Evolutionary conservation across 2,888 invertebrate genomes (phyloP).

Genomic region (Hofmannophila pseudospretella): DNA sequence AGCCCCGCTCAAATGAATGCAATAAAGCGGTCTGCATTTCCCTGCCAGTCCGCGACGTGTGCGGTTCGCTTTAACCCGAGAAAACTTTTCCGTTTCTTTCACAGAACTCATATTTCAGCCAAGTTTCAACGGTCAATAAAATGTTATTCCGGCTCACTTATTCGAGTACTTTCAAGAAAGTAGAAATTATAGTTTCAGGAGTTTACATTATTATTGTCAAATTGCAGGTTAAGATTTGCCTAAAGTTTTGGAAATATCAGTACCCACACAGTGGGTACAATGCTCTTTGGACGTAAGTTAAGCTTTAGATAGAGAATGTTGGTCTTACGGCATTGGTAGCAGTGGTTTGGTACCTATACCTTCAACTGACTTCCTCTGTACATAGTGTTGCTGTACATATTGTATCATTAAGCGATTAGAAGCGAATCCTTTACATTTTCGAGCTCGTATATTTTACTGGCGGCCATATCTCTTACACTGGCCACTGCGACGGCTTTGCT

Average conservation of each 20-base stretch:
- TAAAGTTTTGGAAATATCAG: no score
- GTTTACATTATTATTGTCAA: no score
- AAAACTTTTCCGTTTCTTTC: conserved; percentile 4
- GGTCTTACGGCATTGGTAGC: no score
- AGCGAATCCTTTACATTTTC: not conserved
- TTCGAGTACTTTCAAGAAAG: no score
- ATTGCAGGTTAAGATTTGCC: no score
- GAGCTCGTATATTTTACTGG: conserved; percentile 1
- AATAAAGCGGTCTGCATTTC: conserved; percentile 14
- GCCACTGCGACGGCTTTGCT: not conserved
- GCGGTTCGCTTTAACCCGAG: conserved; percentile 4
- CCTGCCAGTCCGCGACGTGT: conserved; percentile 1
- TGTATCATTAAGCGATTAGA: conserved; percentile 1
- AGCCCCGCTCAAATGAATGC: conserved; percentile 19
- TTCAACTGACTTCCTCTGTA: no score
- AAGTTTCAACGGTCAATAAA: not conserved
- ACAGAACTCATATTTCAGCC: conserved; percentile 1
- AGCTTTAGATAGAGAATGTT: no score
- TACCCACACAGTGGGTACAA: no score
- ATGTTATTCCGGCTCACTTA: no score
- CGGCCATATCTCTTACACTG: not conserved
- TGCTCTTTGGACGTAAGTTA: no score
- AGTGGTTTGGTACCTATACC: no score
- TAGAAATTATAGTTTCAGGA: no score
- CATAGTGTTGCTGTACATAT: not conserved